Conservation (phyloP, 2,113 vertebrate genomes). For the Panthera uncia region DNA sequence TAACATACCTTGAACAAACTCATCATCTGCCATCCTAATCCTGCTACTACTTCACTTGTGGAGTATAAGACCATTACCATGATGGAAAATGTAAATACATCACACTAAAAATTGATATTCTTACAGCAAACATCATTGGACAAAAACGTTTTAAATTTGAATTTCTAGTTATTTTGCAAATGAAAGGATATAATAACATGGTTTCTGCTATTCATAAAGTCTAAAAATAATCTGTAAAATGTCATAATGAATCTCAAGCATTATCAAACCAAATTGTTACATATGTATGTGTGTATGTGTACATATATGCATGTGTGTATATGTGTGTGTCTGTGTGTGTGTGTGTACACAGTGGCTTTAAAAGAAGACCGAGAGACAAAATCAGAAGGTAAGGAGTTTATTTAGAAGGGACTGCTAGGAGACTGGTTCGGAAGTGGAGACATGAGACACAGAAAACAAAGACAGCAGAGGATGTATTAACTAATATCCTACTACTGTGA, state of each 20-base stretch:
- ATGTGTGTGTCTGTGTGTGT: no score
- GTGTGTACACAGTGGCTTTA: background rate
- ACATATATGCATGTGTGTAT: no score
- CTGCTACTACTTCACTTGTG: background rate
- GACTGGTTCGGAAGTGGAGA: background rate
- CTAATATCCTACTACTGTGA: background rate
- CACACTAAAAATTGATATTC: background rate
- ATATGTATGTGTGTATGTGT: no score
- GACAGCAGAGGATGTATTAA: background rate
- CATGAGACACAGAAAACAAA: background rate
- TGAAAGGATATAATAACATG: background rate
- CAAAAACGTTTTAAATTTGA: background rate
- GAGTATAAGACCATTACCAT: background rate
- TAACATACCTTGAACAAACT: background rate
- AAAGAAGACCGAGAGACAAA: background rate
- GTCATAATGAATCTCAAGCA: background rate
- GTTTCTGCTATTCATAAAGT: background rate
- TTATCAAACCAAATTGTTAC: background rate
- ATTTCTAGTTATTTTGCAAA: background rate
- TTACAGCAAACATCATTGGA: background rate
- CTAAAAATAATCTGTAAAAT: background rate
- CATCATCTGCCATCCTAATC: background rate
- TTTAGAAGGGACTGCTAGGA: background rate
- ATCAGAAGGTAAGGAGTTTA: background rate
- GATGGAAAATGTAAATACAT: background rate